Evolutionary conservation across 2,888 invertebrate genomes (phyloP).

Genomic region (Cynaeus angustus): DNA sequence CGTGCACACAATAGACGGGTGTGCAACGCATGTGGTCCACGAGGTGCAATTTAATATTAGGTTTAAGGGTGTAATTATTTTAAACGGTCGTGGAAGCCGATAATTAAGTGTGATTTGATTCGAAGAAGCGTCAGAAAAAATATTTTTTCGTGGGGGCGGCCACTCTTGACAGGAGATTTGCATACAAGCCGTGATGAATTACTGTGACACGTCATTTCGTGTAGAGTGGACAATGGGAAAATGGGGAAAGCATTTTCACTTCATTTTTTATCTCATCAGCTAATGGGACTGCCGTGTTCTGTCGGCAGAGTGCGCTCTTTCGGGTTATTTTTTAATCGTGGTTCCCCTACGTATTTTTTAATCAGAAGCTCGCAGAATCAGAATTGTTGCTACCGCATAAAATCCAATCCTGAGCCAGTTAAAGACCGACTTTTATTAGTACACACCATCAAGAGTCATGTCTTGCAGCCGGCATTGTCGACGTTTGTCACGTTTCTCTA

Average conservation of each 20-base stretch:
- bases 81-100: slow-evolving; percentile 39
- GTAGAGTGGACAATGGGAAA: slow-evolving; percentile 39
- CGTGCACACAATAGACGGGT: slow-evolving; percentile 31
- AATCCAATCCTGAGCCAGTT: not conserved
- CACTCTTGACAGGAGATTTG: slow-evolving; percentile 45
- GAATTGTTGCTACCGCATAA: not conserved
- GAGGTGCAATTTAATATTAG: slow-evolving; percentile 40
- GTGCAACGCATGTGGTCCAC: slow-evolving; percentile 47
- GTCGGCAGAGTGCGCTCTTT: slow-evolving; percentile 7
- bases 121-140: slow-evolving; percentile 34
- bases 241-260: slow-evolving; percentile 43
- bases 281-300: slow-evolving; percentile 37
- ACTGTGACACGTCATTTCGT: slow-evolving; percentile 39
- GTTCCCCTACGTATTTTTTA: slow-evolving; percentile 18
- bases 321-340: slow-evolving; percentile 33
- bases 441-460: slow-evolving; percentile 22
- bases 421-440: slow-evolving; percentile 24
- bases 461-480: slow-evolving; percentile 19
- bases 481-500: slow-evolving; percentile 41
- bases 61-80: slow-evolving; percentile 49
- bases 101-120: slow-evolving; percentile 46
- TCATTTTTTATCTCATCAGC: slow-evolving; percentile 44
- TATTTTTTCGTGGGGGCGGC: slow-evolving; percentile 31
- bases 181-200: slow-evolving; percentile 48
- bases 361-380: slow-evolving; percentile 4